Percentiles rank a stretch among this genome's conserved stretches.
Evolutionary conservation across 2,113 vertebrate species (phyloP).

Genomic region (Oncorhynchus tshawytscha): DNA sequence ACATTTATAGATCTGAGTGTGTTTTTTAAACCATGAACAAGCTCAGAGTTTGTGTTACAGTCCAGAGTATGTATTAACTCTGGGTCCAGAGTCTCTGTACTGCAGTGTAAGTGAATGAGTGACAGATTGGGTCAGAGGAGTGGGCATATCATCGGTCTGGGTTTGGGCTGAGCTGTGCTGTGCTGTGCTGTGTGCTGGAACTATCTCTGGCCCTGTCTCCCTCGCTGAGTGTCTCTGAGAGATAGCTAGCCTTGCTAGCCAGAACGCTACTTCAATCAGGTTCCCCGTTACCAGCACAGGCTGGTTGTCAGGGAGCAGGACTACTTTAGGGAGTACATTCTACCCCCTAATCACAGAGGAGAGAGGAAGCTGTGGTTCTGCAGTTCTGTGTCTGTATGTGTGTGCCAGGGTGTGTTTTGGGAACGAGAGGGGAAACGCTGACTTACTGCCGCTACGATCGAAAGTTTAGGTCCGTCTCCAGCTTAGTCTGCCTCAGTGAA

Average conservation of each 20-base stretch:
- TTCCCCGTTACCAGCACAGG: neutral
- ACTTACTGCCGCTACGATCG: constrained; percentile 48
- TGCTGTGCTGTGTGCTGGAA: neutral
- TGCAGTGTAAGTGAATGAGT: neutral
- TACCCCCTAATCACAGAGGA: constrained; percentile 23
- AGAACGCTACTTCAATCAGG: neutral
- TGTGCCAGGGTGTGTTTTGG: constrained; percentile 35
- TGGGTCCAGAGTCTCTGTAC: no score
- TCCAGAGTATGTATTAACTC: no score
- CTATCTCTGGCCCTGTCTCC: neutral
- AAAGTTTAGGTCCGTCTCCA: constrained; percentile 39
- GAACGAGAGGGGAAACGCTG: constrained; percentile 47
- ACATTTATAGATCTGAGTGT: no score
- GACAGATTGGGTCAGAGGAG: neutral
- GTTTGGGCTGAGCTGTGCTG: neutral
- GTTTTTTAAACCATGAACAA: no score
- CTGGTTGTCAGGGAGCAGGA: neutral
- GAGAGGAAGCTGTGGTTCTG: constrained; percentile 18
- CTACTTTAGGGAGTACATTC: neutral
- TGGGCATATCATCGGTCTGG: neutral
- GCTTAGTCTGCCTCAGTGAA: constrained; percentile 21
- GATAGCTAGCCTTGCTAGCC: neutral
- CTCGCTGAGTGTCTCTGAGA: neutral
- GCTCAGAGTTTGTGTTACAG: no score
- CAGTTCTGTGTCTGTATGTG: neutral